Base-by-base conservation (phyloP, 1,140 invertebrate species). In the Diabrotica undecimpunctata region DNA sequence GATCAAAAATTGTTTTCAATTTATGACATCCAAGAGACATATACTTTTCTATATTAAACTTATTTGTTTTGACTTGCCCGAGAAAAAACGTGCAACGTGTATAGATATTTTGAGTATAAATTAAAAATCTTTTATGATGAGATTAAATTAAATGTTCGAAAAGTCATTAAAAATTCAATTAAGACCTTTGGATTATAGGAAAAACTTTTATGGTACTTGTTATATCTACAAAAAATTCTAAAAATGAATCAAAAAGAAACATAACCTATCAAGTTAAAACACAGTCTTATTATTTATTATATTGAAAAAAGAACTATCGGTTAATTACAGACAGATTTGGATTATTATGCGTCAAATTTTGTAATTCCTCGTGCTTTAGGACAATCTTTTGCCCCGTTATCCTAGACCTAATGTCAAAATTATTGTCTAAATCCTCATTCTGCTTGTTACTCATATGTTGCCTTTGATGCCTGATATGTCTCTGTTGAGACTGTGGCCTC, bases 381-480 rank as follows among this genome's bases (percentile, higher is more conserved):
- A 61, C 25, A 8, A 51, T 7, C 36, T 50, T 61, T 6, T 41
- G 25, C 5, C 59, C 59, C 13, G 51, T 39, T 51, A 61, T 61
- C 13, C 59, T 50, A 10, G 59, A 61, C 36, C 59, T 61, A 35
- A 14, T 37, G 36, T 61, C 59, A 25, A 51, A 61, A 10, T 51
- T 13, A 10, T 11, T 61, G 10, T 14, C 14, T 11, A 35, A 14
- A 5, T 51, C 25, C 38, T 66, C 66, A 14, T 50, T 55, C 39
- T 64, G 12, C 51, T 67, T 66, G 12, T 65, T 58, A 11, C 63
- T 58, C 11, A 66, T 58, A 54, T 75, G 70, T 59, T 75, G 74
- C 38, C 69, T 66, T 46, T 75, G 75, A 52, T 76, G 75, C 7
- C 75, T 59, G 7, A 76, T 70, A 54, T 75, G 75, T 9, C 72